phyloP scores from a whole-genome alignment of 2,113 vertebrate genomes.

The Xenopus tropicalis region UCB_Xtro_10.0 CM004449.2:9455001-9455500 shows the following conservation, averaged over 20 bases:
- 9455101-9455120: not conserved
- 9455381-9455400: not conserved
- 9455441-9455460: no score
- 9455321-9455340: slow-evolving; percentile 95
- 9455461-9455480: no score
- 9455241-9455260: slow-evolving; percentile 96
- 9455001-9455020: no score
- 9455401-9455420: not conserved
- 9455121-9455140: no score
- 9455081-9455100: no score
- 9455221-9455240: slow-evolving; percentile 97
- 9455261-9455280: slow-evolving; percentile 91
- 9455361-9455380: slow-evolving; percentile 57
- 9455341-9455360: slow-evolving; percentile 94
- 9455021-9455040: no score
- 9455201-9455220: slow-evolving; percentile 82
- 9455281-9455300: slow-evolving; percentile 92
- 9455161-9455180: not conserved
- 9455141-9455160: no score
- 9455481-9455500: not conserved
- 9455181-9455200: not conserved
- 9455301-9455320: slow-evolving; percentile 91
- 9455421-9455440: no score
- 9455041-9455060: no score
- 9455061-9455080: no score